Base-by-base conservation (phyloP, 2,113 vertebrate species). In the Pimephales promelas region DNA sequence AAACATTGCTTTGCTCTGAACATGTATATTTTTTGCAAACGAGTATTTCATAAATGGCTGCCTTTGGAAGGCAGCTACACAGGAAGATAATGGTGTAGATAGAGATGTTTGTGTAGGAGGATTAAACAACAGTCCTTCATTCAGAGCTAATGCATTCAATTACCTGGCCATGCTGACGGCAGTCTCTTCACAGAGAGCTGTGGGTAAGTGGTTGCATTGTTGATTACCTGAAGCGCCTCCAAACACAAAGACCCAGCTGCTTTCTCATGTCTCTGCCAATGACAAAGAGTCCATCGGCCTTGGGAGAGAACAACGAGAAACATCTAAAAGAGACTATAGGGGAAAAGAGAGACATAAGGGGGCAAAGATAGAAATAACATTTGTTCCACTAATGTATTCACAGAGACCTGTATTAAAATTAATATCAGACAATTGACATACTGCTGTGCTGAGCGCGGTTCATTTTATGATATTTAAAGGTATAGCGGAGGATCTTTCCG, bases 71-170 rank as follows among this genome's bases (percentile, higher is more conserved):
- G 77, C 64, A 77, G 73, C 73, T 36, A 76, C 52, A 59, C 34
- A 81, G 81, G 83, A 45, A 84, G 83, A 86, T 84, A 88, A 90
- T 86, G 68, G 78, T 36, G n/a, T 13, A 71, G 66, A 84, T 74
- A 76, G 83, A 72, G 83, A 89, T 86, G 87, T 90, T 88, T 91
- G 87, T 87, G 81, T 28, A 85, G 89, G 89, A 86, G 85, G 79
- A 86, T 89, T 91, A 89, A 92, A 87, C 90, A 91, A 83, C 59
- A 82, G 91, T 91, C 90, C 91, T 89, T 89, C 88, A 91, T 92
- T 94, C 89, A 90, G 88, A 87, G 86, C 90, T 92, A 93, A 94
- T 94, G 91, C 89, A 93, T 93, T 92, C 90, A 92, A 93, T 94
- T 92, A 92, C 22, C 54, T 86, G 89, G 88, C 89, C 89, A 90